phyloP scores from a whole-genome alignment of 2,888 invertebrate genomes.

The Syritta pipiens region DNA sequence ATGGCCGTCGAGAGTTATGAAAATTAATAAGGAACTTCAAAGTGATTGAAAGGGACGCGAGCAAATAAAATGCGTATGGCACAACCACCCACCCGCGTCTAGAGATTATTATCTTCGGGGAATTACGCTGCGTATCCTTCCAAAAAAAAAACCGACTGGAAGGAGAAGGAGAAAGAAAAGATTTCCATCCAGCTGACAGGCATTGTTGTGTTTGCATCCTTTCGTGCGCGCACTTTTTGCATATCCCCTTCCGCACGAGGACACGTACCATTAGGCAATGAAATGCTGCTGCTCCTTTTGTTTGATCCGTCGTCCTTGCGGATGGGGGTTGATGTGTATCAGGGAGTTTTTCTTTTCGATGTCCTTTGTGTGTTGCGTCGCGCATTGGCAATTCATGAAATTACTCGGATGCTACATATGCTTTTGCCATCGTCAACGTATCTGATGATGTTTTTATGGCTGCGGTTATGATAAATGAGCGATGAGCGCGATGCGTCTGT shows the following conservation, averaged over 20 bases:
- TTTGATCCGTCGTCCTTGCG: slow-evolving; percentile 37
- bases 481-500: slow-evolving; percentile 26
- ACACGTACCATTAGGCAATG: slow-evolving; percentile 61
- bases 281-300: slow-evolving; percentile 62
- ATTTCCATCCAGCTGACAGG: slow-evolving; percentile 64
- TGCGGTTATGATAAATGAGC: slow-evolving; percentile 69
- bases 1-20: slow-evolving; percentile 61
- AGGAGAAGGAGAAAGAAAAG: slow-evolving; percentile 57
- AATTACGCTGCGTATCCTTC: slow-evolving; percentile 39
- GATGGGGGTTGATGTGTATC: neutral
- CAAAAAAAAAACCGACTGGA: neutral
- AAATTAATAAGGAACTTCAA: slow-evolving; percentile 53
- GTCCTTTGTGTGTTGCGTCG: slow-evolving; percentile 55
- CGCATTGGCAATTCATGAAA: slow-evolving; percentile 58
- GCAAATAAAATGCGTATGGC: slow-evolving; percentile 3
- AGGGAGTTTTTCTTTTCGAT: slow-evolving; percentile 1
- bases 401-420: slow-evolving; percentile 63
- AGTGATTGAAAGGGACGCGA: slow-evolving; percentile 43
- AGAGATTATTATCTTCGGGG: slow-evolving; percentile 35
- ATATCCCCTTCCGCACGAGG: slow-evolving; percentile 14
- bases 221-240: slow-evolving; percentile 41
- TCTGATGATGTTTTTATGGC: slow-evolving; percentile 69
- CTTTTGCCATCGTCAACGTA: slow-evolving; percentile 61
- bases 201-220: slow-evolving; percentile 63
- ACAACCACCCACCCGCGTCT: slow-evolving; percentile 27